Evolutionary conservation across 2,888 invertebrate species (phyloP).

Genomic region (Leptinotarsa juncta): DNA sequence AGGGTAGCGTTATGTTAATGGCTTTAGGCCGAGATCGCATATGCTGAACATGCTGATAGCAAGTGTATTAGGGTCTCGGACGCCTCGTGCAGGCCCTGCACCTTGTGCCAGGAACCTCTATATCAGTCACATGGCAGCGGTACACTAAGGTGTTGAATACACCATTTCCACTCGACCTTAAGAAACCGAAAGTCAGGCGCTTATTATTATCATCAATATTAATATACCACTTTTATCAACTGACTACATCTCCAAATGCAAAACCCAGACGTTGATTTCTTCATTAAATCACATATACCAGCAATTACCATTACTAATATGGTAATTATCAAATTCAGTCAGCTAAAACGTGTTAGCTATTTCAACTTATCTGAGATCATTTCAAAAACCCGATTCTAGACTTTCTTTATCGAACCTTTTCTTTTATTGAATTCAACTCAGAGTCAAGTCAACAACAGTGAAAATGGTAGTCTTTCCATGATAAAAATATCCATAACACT

Average conservation of each 20-base stretch:
- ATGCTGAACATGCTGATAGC: too few relatives aligned
- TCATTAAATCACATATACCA: background rate
- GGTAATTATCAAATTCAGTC: background rate
- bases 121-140: too few relatives aligned
- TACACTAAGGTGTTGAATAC: too few relatives aligned
- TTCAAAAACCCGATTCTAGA: background rate
- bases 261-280: background rate
- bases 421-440: background rate
- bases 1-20: too few relatives aligned
- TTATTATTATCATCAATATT: too few relatives aligned
- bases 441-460: background rate
- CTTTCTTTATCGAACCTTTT: background rate
- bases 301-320: background rate
- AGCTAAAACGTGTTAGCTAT: background rate
- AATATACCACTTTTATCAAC: too few relatives aligned
- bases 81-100: too few relatives aligned
- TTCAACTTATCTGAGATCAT: background rate
- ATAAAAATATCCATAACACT: slow-evolving; percentile 33
- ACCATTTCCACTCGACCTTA: too few relatives aligned
- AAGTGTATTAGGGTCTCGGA: too few relatives aligned
- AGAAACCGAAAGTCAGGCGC: too few relatives aligned
- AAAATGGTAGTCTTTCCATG: background rate
- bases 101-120: too few relatives aligned
- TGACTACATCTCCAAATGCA: background rate
- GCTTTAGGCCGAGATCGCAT: too few relatives aligned